Evolutionary conservation across 92 coral and sea anemone species (phyloP).

Genomic region (Muricea muricata): DNA sequence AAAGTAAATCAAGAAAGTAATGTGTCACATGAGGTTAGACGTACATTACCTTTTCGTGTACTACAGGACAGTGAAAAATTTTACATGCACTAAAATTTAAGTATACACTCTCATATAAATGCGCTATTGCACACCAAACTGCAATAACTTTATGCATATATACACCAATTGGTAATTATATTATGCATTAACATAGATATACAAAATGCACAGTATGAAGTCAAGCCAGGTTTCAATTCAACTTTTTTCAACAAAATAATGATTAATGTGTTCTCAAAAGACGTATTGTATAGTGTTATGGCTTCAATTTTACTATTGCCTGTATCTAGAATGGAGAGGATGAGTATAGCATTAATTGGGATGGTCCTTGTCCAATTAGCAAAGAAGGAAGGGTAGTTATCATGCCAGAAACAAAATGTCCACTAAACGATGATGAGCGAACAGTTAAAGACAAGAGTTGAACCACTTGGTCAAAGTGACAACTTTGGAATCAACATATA

Average conservation of each 20-base stretch:
- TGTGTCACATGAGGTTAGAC: constrained; percentile 1
- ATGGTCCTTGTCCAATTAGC: neutral
- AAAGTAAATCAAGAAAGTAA: neutral
- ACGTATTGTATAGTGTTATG: neutral
- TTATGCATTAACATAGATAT: too few species aligned
- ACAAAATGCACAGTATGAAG: too few species aligned
- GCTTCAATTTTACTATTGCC: neutral
- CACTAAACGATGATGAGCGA: neutral
- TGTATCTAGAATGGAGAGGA: neutral
- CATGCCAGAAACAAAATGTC: neutral
- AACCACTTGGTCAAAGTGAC: constrained; percentile 12
- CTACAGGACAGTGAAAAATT: too few species aligned
- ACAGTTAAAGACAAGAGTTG: neutral
- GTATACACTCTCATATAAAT: too few species aligned
- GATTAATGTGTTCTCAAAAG: too few species aligned
- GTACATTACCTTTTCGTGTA: too few species aligned
- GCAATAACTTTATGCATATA: neutral
- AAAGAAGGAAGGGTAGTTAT: neutral
- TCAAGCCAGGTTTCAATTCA: too few species aligned
- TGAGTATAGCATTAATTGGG: constrained; percentile 8
- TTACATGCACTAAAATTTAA: too few species aligned
- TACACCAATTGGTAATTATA: too few species aligned
- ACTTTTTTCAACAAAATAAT: too few species aligned
- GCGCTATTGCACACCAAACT: too few species aligned
- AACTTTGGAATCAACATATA: constrained; percentile 8